Evolutionary conservation across 2,888 invertebrate genomes (phyloP).

Genomic region (Oxycera nigricornis): DNA sequence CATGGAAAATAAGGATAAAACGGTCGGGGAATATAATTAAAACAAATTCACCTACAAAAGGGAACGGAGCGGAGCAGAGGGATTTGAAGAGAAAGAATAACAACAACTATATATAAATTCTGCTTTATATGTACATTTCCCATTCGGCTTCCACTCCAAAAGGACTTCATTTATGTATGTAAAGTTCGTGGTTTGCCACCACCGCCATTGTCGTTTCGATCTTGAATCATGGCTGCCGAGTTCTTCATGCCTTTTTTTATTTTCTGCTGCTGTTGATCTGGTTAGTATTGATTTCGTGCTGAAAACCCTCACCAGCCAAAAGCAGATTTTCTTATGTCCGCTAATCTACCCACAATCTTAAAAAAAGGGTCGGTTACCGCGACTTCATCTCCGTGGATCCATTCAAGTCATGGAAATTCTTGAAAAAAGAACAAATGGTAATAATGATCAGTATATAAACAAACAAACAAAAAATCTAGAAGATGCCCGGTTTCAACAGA

Average conservation of each 20-base stretch:
- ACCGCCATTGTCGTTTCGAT: neutral
- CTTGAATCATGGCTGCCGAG: neutral
- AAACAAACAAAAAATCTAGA: neutral
- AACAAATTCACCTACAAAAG: neutral
- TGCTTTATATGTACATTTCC: neutral
- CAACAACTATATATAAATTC: neutral
- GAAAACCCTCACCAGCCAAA: too few relatives aligned
- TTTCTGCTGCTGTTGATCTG: too few relatives aligned
- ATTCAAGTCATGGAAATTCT: slow-evolving; percentile 8
- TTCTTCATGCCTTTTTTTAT: neutral
- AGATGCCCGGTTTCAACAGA: neutral
- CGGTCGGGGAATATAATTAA: too few relatives aligned
- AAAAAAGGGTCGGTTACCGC: slow-evolving; percentile 28
- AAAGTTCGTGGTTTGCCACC: neutral
- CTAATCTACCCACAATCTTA: slow-evolving; percentile 36
- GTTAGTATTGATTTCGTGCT: too few relatives aligned
- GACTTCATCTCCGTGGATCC: neutral
- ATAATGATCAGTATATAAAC: neutral
- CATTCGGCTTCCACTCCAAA: neutral
- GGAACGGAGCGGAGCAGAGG: too few relatives aligned
- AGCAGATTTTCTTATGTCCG: too few relatives aligned
- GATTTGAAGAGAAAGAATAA: neutral
- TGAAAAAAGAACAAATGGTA: slow-evolving; percentile 8
- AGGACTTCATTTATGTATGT: neutral
- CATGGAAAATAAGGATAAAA: neutral